Evolutionary conservation across 1,140 invertebrate species (phyloP), one percentile per base, ranked within the genome.

Genomic region (Glossosoma conforme): DNA sequence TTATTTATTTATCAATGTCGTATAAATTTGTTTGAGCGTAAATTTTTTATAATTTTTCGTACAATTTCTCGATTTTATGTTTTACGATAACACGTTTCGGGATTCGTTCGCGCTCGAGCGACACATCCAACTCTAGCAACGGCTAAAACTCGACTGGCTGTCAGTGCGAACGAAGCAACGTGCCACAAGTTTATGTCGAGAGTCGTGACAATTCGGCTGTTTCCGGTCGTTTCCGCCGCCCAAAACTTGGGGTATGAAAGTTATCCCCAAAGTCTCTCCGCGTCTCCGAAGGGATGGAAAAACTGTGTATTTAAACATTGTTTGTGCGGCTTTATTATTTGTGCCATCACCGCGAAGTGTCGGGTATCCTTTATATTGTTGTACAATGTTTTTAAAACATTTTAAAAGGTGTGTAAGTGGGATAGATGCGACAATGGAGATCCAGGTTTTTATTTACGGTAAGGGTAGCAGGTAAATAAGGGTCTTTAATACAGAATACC

Each of bases 321-420:
- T 54, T 30, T 21, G 44, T 22, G 25, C 22, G 44, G 37, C 18
- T 48, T 48, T 47, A 48, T 54, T 54, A 48, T 45, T 49, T 10
- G 42, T 21, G n/a, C n/a, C n/a, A 32, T 2, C 44, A 32, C 38
- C 44, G 47, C 47, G 18, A 42, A 28, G 45, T 54, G 36, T 54
- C 48, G 44, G 45, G 41, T 37, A n/a, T 54, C 47, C 48, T 54
- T 54, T 35, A 54, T 40, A 25, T 25, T 28, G 42, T 19, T 6
- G 38, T 49, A 50, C 46, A 50, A 44, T 55, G 53, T 49, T 55
- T 55, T 49, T 50, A 55, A 8, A 49, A 50, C 53, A 55, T 45
- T 55, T 55, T 50, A 55, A 55, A 40, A 55, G 53, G 53, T 44
- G 53, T 55, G 41, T 50, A 55, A 50, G 46, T 49, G 35, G 53